Base-by-base conservation (phyloP, 1,140 invertebrate genomes). In the Sycophila sp. region DNA sequence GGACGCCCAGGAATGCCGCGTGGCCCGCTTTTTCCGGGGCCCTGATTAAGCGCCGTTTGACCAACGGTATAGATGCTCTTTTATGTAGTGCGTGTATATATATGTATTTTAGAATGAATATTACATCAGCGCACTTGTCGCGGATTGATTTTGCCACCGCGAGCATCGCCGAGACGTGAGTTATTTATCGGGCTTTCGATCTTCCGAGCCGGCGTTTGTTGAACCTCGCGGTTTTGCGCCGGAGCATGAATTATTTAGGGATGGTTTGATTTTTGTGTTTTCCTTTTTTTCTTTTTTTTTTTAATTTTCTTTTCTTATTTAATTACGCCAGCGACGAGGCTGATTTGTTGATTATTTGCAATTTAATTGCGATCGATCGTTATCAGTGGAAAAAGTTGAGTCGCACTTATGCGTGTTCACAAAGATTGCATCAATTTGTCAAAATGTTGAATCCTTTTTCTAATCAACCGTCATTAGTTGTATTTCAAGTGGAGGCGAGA, bases 171-270 rank as follows among this genome's bases (percentile, higher is more conserved):
- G 13, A 28, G 26, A 40, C 36, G 26, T 32, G 51, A 58, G 51
- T 58, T 58, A 67, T 67, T 67, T 67, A 67, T 67, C 53, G 38
- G 58, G 36, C 51, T 42, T 55, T 55, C 64, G 28, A 45, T 67
- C 64, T 40, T 36, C 7, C 36, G 38, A 0, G n/a, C 26, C 34
- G 64, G 34, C 53, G 38, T 58, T 67, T 67, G 49, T 56, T 24
- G 38, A 66, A 66, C 55, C 34, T 55, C 2, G 47, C 5, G 24
- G 24, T 15, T 6, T 26, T 15, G 49, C 22, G 13, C 24, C 42
- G 42, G 49, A 13, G 26, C 6, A 30, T 53, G n/a, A 30, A 53
- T 53, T 30, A 53, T 53, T 53, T 24, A 26, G 24, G 2, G 49
- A 13, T 11, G 49, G 22, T 53, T 30, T n/a, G n/a, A n/a, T n/a